Evolutionary conservation across 2,888 invertebrate genomes (phyloP), one percentile per base, ranked within the genome.

Genomic region (Busseola fusca): DNA sequence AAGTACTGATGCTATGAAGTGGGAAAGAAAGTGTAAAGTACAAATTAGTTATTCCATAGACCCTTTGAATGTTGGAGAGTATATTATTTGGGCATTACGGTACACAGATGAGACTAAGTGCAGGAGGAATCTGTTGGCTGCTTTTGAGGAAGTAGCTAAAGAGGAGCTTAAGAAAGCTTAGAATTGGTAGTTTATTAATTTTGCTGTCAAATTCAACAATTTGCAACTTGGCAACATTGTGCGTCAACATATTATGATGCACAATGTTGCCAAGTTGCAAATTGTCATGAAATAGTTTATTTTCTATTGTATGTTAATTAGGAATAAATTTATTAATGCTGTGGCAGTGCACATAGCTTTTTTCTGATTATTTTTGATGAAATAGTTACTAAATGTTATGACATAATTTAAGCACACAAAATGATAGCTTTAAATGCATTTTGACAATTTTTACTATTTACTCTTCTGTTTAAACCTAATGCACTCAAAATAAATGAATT

Each of bases 41-140:
- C 96, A 97, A 90, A 96, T 97, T 25, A 96, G 96, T 42, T 97
- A 97, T 89, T 96, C 96, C 0, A 94, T 95, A 76, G 95, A 96
- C 70, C 94, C 94, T 16, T 86, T 95, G 14, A 95, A 96, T 87
- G 86, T 94, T 70, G 96, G 96, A 30, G 96, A 96, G 85, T 96
- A 96, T 83, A 95, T 96, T 10, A 96, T 97, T 84, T 96, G 97
- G 94, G 91, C 95, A 74, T 94, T 97, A 80, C 93, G 96, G 72
- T 97, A 97, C 85, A 96, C 96, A 71, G 96, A 96, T 85, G 96
- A 96, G 80, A 96, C 95, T 83, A 96, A 96, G 83, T 97, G 97
- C 83, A 91, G 96, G 64, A 92, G 96, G 81, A 97, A 97, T 89
- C 91, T 97, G 63, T 87, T 96, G 83, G 91, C 96, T 71, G 96